Conservation (phyloP, 1,140 invertebrate species). For the Drosophila lini region DNA sequence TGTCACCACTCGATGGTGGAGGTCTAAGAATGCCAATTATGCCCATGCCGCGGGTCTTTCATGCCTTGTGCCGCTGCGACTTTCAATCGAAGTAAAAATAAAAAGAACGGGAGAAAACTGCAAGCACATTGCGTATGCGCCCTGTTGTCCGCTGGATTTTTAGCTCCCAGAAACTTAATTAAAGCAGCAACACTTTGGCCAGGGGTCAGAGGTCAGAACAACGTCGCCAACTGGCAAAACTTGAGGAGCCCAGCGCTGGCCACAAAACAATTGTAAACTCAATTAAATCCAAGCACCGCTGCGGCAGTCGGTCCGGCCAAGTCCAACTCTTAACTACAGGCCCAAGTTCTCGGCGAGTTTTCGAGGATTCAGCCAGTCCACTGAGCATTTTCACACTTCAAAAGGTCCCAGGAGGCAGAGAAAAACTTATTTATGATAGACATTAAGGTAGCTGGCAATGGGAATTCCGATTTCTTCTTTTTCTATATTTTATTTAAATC, state of each 20-base stretch:
- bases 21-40: slow-evolving; percentile 72
- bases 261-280: slow-evolving; percentile 80
- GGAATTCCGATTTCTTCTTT: neutral
- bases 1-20: slow-evolving; percentile 45
- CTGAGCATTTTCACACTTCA: neutral
- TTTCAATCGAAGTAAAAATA: slow-evolving; percentile 4
- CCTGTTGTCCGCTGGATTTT: slow-evolving; percentile 36
- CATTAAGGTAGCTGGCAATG: neutral
- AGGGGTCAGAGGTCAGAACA: slow-evolving; percentile 44
- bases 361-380: slow-evolving; percentile 3
- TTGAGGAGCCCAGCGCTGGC: slow-evolving; percentile 48
- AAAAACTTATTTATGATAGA: neutral
- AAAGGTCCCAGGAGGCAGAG: neutral
- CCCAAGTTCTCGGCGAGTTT: slow-evolving; percentile 39
- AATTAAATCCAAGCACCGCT: slow-evolving; percentile 79
- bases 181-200: slow-evolving; percentile 46
- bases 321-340: slow-evolving; percentile 53
- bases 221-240: slow-evolving; percentile 29
- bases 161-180: slow-evolving; percentile 54
- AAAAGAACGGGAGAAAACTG: slow-evolving; percentile 4
- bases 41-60: slow-evolving; percentile 42
- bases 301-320: slow-evolving; percentile 39
- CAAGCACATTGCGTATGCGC: slow-evolving; percentile 60
- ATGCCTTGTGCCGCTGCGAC: slow-evolving; percentile 21
- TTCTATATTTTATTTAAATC: neutral